Base-by-base conservation (phyloP, 1,140 invertebrate genomes). In the Doryteuthis pealeii region DNA sequence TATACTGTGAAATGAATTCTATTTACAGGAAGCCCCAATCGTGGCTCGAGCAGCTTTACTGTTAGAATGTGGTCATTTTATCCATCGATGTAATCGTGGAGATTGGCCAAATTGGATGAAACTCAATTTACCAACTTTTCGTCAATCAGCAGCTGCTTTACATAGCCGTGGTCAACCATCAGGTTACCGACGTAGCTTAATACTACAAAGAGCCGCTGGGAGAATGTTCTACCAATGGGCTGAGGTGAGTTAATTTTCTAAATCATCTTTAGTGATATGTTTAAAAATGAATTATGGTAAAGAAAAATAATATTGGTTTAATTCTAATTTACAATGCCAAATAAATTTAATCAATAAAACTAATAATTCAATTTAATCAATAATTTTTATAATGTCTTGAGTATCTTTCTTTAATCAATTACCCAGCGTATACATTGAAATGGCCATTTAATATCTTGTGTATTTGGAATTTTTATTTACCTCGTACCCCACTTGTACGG, bases 71-170 rank as follows among this genome's bases (percentile, higher is more conserved):
- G 93, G 96, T 5, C 93, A 98, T 87, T 94, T 99, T 83, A 96
- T 99, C 0, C 96, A 99, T 85, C 92, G 94, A 73, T 99, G 98
- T 86, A 99, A 99, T 85, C 95, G 95, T 88, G 96, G 97, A 1
- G 95, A 97, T 78, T 99, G 98, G 97, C 97, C 98, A 18, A 90
- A 91, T 3, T 98, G 96, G 96, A 96, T 98, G 93, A 95, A 95
- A 87, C 90, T 93, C 58, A 94, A 94, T 83, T 90, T 94, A 74
- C 93, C 93, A 22, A 91, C 94, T 80, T 94, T 94, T 85, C 80
- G 85, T 54, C 83, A 83, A 71, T 83, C 83, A 65, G 77, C 82
- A 33, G 79, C 82, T 10, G 82, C 85, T 12, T 76, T 87, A 58
- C 83, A 86, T 62, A 84, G 81, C 66, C 73, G 85, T 14, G 84